Conservation (phyloP, 2,888 invertebrate genomes). For the Deilephila elpenor region DNA sequence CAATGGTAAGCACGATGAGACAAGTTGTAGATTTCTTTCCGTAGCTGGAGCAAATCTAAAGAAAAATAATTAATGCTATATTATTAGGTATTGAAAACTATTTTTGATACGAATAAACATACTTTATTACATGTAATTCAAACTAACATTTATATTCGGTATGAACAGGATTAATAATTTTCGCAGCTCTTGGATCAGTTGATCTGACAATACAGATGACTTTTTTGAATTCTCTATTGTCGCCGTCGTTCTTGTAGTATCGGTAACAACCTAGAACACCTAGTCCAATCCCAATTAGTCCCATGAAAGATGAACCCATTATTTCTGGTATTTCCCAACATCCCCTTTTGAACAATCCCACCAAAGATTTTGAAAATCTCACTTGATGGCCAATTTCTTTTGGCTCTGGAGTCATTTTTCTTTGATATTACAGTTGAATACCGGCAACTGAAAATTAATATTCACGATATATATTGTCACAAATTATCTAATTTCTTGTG, state of each 20-base stretch:
- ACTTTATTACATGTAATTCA: background rate
- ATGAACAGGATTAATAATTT: slow-evolving; percentile 63
- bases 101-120: background rate
- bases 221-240: slow-evolving; percentile 86
- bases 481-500: no score
- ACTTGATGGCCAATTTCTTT: slow-evolving; percentile 63
- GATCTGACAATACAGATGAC: slow-evolving; percentile 86
- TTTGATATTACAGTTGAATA: background rate
- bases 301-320: slow-evolving; percentile 84
- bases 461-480: no score
- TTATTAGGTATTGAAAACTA: background rate
- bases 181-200: slow-evolving; percentile 85
- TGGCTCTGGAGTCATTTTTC: slow-evolving; percentile 52
- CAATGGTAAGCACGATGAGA: background rate
- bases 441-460: background rate
- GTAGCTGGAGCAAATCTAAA: background rate
- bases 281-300: slow-evolving; percentile 82
- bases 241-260: slow-evolving; percentile 84
- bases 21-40: background rate
- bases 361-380: slow-evolving; percentile 56
- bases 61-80: background rate
- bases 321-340: slow-evolving; percentile 90
- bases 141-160: slow-evolving; percentile 50
- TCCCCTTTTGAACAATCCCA: slow-evolving; percentile 62
- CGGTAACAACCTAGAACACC: slow-evolving; percentile 68